phyloP scores from a whole-genome alignment of 1,140 invertebrate species.

The Atta colombica region DNA sequence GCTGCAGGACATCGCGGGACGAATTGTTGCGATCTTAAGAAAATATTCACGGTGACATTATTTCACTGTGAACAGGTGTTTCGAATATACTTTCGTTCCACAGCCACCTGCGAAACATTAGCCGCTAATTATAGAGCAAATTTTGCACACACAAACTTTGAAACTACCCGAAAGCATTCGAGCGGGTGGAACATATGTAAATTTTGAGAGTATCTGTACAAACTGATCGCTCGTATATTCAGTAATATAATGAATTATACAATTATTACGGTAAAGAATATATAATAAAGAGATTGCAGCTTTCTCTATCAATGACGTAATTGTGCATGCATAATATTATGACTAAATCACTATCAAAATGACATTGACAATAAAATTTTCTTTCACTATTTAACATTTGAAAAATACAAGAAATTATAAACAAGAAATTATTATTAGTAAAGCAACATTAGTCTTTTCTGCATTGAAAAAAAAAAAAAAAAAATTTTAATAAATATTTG shows the following conservation, averaged over 20 bases:
- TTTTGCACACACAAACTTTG: not conserved
- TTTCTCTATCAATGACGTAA: not conserved
- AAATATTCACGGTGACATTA: conserved; percentile 19
- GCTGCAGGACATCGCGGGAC: conserved; percentile 55
- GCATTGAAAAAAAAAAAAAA: no score
- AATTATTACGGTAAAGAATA: not conserved
- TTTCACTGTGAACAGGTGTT: conserved; percentile 58
- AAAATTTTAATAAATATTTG: no score
- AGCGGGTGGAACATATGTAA: not conserved
- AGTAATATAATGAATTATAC: not conserved
- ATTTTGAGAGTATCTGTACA: not conserved
- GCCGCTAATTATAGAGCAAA: conserved; percentile 64
- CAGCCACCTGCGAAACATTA: conserved; percentile 59
- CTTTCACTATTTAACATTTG: not conserved
- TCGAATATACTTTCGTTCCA: conserved; percentile 62
- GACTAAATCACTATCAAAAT: not conserved
- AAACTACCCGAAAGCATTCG: conserved; percentile 15
- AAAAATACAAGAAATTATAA: not conserved
- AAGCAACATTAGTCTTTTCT: not conserved
- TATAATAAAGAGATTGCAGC: not conserved
- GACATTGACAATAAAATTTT: not conserved
- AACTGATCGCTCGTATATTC: not conserved
- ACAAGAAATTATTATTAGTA: not conserved
- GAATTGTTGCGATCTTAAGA: conserved; percentile 38
- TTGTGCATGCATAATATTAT: not conserved